A percentile compares a stretch with the other conserved stretches of the same genome.
These are phyloP conservation scores for Drosophila mulleri DNA, from an alignment of 2,888 invertebrate species.

Conservation along the genomic window DNA sequence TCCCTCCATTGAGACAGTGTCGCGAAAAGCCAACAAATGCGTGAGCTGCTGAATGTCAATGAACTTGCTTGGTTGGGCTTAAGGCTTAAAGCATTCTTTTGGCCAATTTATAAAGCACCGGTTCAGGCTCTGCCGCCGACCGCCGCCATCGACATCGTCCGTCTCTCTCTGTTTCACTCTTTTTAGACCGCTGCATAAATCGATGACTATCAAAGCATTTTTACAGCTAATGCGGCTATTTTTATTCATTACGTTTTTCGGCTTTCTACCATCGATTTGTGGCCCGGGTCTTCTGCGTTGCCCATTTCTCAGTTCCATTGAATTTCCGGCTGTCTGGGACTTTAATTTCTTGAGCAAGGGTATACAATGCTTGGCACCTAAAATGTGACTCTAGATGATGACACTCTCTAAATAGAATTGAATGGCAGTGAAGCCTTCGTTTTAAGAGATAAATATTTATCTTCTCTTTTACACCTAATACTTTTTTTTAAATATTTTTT, in stretches of 20 bases:
- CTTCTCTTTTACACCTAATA: fast-evolving
- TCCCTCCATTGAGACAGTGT: constrained; percentile 48
- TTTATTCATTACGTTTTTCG: constrained; percentile 78
- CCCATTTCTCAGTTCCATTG: constrained; percentile 32
- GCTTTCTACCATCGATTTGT: constrained; percentile 65
- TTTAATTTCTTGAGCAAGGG: not conserved
- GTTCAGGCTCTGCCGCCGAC: constrained; percentile 25
- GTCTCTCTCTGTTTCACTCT: constrained; percentile 7
- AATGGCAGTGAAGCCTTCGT: not conserved
- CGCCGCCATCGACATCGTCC: not conserved
- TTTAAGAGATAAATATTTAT: not conserved
- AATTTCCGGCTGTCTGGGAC: constrained; percentile 30
- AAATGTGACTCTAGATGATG: not conserved
- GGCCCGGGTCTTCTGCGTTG: constrained; percentile 16
- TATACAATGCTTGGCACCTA: not conserved
- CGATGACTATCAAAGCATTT: constrained; percentile 77
- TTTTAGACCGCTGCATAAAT: constrained; percentile 50
- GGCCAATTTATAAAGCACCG: constrained; percentile 72
- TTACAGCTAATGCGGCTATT: constrained; percentile 81
- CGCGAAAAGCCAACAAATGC: constrained; percentile 57
- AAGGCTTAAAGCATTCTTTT: constrained; percentile 72
- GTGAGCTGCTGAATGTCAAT: constrained; percentile 63
- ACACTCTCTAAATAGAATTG: not conserved
- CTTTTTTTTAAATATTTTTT: not conserved
- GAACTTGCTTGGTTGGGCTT: constrained; percentile 67